Conservation (phyloP, 2,888 invertebrate species). For the Troides aeacus region DNA sequence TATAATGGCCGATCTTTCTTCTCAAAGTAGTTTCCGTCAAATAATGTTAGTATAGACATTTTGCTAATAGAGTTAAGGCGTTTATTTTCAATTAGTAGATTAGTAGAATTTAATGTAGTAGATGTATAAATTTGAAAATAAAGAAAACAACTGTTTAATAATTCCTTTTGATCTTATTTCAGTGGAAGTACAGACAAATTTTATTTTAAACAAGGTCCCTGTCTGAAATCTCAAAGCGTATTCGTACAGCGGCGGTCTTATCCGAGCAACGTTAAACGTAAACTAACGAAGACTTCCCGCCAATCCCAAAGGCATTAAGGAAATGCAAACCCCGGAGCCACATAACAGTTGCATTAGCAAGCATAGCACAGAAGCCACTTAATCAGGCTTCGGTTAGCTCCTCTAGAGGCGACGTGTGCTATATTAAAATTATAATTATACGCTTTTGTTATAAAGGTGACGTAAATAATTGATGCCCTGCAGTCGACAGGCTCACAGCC, state of each 20-base stretch:
- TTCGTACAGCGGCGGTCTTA: constrained; percentile 12
- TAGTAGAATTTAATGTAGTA: no score
- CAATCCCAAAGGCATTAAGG: constrained; percentile 34
- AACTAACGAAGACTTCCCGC: constrained; percentile 28
- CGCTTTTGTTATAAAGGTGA: constrained; percentile 24
- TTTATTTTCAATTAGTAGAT: no score
- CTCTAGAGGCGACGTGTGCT: constrained; percentile 31
- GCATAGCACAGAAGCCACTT: constrained; percentile 29
- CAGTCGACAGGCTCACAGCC: constrained; percentile 11
- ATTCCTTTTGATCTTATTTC: no score
- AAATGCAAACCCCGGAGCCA: constrained; percentile 28
- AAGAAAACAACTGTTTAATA: no score
- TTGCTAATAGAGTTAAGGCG: no score
- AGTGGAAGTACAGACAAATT: constrained; percentile 16
- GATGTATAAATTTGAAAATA: no score
- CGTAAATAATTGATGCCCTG: constrained; percentile 21
- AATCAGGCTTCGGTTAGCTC: constrained; percentile 32
- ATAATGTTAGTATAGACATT: no score
- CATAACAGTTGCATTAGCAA: constrained; percentile 39
- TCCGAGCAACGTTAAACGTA: constrained; percentile 31
- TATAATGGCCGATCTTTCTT: no score
- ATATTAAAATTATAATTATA: constrained; percentile 35
- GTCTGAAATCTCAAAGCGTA: constrained; percentile 21
- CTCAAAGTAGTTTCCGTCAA: no score
- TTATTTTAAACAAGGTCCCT: constrained; percentile 16